Evolutionary conservation across 2,888 invertebrate genomes (phyloP).

Genomic region (Meliscaeva auricollis): DNA sequence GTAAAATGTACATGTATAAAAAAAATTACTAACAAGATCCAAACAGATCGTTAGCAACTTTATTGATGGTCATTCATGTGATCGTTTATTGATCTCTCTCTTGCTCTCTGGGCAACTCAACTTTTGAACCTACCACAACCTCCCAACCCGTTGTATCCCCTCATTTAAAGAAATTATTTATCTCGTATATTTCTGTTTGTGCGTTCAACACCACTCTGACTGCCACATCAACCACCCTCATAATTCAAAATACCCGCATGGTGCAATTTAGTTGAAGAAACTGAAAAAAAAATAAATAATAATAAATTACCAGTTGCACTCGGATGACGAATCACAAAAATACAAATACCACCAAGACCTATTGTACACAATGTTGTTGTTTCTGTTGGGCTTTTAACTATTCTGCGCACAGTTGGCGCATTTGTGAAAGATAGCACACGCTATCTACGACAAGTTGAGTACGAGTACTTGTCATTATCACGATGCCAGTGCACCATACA

Average conservation of each 20-base stretch:
- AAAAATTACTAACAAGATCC: constrained; percentile 15
- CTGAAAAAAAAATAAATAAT: not conserved
- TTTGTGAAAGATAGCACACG: constrained; percentile 69
- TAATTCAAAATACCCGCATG: constrained; percentile 65
- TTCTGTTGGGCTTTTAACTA: constrained; percentile 50
- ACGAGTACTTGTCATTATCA: not conserved
- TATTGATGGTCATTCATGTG: constrained; percentile 65
- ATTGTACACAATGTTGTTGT: constrained; percentile 2
- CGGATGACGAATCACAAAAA: constrained; percentile 67
- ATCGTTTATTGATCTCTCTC: constrained; percentile 71
- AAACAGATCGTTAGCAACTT: constrained; percentile 44
- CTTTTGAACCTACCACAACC: constrained; percentile 1
- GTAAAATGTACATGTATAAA: not conserved
- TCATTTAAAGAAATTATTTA: constrained; percentile 26
- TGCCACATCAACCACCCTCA: constrained; percentile 63
- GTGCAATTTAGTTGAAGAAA: not conserved
- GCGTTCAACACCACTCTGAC: not conserved
- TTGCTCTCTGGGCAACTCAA: not conserved
- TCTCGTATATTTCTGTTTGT: constrained; percentile 1
- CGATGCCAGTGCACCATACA: no score
- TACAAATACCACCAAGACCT: constrained; percentile 3
- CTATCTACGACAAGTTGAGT: constrained; percentile 39
- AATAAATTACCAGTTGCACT: constrained; percentile 37
- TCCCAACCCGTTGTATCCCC: no score
- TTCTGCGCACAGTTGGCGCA: constrained; percentile 67